These are phyloP conservation scores for Artemisiospiza belli DNA, from an alignment of 2,113 vertebrate species.

Conservation along the genomic window DNA sequence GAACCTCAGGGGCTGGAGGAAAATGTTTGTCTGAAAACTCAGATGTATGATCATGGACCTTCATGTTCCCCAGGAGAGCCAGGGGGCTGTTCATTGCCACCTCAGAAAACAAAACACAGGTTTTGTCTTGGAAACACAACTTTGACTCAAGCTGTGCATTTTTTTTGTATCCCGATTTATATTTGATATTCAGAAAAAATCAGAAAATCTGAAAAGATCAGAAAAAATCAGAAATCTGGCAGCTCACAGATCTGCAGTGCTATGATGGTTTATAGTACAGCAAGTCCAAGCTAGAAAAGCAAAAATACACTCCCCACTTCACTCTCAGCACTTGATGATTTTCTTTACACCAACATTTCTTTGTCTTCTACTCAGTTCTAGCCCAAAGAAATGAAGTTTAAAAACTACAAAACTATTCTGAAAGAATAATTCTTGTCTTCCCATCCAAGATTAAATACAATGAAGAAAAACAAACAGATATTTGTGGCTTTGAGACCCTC, in stretches of 20 bases:
- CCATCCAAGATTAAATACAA: not conserved
- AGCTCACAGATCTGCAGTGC: not conserved
- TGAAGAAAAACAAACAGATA: constrained; percentile 8
- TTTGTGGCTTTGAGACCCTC: constrained; percentile 14
- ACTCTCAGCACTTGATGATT: not conserved
- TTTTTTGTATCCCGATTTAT: not conserved
- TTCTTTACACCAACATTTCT: not conserved
- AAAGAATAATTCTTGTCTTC: not conserved
- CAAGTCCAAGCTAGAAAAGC: not conserved
- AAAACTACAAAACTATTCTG: not conserved
- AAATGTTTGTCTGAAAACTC: not conserved
- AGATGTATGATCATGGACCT: not conserved
- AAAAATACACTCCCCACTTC: not conserved
- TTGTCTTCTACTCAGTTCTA: not conserved
- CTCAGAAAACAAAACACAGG: not conserved
- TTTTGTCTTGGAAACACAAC: not conserved
- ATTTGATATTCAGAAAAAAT: not conserved
- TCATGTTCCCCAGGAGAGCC: not conserved
- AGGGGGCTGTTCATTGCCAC: not conserved
- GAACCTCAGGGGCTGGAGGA: not conserved
- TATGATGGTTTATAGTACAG: not conserved
- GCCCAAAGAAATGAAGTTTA: not conserved
- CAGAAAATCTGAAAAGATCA: not conserved
- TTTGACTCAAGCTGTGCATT: not conserved
- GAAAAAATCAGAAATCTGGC: not conserved